phyloP scores from a whole-genome alignment of 2,113 vertebrate genomes.

The Eptesicus fuscus region DNA sequence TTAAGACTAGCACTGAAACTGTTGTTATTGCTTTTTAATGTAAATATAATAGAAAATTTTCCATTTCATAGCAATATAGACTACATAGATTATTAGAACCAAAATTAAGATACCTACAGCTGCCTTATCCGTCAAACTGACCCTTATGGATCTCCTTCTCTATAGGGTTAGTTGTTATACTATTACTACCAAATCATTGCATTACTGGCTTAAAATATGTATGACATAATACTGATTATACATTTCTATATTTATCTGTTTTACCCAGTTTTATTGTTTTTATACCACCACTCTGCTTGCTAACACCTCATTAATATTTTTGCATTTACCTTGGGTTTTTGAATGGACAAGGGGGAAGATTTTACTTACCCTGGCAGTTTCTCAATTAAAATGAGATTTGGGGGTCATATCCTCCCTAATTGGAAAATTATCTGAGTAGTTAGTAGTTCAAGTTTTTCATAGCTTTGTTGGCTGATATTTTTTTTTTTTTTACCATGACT shows the following conservation, averaged over 20 bases:
- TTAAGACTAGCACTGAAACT: slow-evolving; percentile 73
- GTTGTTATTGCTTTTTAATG: slow-evolving; percentile 74
- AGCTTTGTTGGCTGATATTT: neutral
- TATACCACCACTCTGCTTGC: neutral
- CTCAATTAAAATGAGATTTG: slow-evolving; percentile 55
- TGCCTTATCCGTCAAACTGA: slow-evolving; percentile 72
- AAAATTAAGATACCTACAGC: slow-evolving; percentile 67
- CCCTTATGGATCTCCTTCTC: slow-evolving; percentile 61
- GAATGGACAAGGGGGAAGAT: neutral
- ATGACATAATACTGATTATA: neutral
- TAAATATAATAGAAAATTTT: slow-evolving; percentile 64
- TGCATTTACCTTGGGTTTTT: neutral
- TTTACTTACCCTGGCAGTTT: slow-evolving; percentile 18
- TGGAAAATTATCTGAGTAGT: slow-evolving; percentile 51
- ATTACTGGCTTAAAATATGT: slow-evolving; percentile 47
- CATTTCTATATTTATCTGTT: neutral
- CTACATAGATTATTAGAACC: slow-evolving; percentile 58
- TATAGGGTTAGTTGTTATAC: slow-evolving; percentile 69
- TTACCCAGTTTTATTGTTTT: neutral
- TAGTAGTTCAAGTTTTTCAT: slow-evolving; percentile 46
- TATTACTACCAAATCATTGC: slow-evolving; percentile 72
- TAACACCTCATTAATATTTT: slow-evolving; percentile 46
- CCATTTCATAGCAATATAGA: neutral
- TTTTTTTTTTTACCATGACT: slow-evolving; percentile 31
- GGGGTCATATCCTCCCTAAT: slow-evolving; percentile 35